These are phyloP conservation scores for Limulus polyphemus DNA, from an alignment of 2,888 invertebrate species.

Conservation along the genomic window DNA sequence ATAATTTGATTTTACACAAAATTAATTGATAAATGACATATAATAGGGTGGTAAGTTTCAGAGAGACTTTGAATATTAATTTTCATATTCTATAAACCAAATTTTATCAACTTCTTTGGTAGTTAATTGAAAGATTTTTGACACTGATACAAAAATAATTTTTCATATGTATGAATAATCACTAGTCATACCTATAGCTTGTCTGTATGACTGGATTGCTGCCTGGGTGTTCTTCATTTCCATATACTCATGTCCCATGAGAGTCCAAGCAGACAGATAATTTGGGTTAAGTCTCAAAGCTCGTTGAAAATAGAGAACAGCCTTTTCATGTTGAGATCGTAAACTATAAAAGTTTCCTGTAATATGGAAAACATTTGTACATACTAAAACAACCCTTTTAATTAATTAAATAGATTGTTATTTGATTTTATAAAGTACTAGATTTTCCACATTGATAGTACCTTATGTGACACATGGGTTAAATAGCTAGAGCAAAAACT, in stretches of 20 bases:
- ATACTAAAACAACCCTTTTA: no score
- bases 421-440: no score
- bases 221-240: constrained; percentile 96
- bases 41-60: constrained; percentile 4
- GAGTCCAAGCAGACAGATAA: constrained; percentile 90
- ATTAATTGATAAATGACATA: no score
- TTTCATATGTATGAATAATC: background rate
- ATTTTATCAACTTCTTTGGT: background rate
- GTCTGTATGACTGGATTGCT: constrained; percentile 94
- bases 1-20: constrained; percentile 4
- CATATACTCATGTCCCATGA: constrained; percentile 98
- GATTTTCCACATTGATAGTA: no score
- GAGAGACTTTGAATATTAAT: background rate
- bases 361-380: background rate
- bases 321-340: constrained; percentile 81
- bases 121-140: no score
- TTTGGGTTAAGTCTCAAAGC: constrained; percentile 86
- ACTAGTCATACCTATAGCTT: constrained; percentile 67
- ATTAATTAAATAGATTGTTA: no score
- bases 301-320: constrained; percentile 91
- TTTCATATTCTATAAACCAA: background rate
- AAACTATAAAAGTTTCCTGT: constrained; percentile 27
- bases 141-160: no score
- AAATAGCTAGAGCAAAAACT: no score
- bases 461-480: no score